A percentile compares a stretch with the other conserved stretches of the same genome.
phyloP scores from a whole-genome alignment of 2,888 invertebrate genomes.

The Halictus quadricinctus region DNA sequence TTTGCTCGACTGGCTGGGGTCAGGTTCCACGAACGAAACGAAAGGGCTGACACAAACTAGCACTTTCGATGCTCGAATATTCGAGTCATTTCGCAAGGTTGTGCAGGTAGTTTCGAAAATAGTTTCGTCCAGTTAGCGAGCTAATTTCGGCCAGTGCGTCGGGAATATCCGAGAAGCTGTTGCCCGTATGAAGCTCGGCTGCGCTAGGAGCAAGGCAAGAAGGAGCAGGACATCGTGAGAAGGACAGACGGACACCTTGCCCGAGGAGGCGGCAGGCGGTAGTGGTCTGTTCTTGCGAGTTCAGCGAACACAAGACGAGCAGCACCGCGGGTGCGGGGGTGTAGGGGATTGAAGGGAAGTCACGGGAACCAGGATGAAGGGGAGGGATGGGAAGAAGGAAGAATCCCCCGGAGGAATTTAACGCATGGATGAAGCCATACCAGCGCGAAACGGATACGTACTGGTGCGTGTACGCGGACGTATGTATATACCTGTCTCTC shows the following conservation, averaged over 20 bases:
- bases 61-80: neutral
- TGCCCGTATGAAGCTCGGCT: constrained; percentile 51
- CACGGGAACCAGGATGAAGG: constrained; percentile 27
- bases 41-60: neutral
- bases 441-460: constrained; percentile 52
- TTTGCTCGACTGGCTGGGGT: no score
- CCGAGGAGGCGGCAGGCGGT: constrained; percentile 39
- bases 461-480: constrained; percentile 28
- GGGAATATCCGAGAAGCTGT: constrained; percentile 46
- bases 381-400: constrained; percentile 45
- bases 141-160: constrained; percentile 19
- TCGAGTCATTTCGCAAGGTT: neutral
- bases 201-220: constrained; percentile 20
- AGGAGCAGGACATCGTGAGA: neutral
- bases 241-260: constrained; percentile 30
- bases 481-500: constrained; percentile 50
- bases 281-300: constrained; percentile 56
- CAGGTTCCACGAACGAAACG: neutral
- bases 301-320: constrained; percentile 22
- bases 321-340: constrained; percentile 35
- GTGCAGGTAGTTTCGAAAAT: neutral
- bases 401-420: constrained; percentile 76
- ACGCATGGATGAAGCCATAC: constrained; percentile 75
- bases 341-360: constrained; percentile 5
- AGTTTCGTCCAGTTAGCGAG: neutral